Conservation (phyloP, 2,888 invertebrate genomes). For the Amblyjoppa fuscipennis region DNA sequence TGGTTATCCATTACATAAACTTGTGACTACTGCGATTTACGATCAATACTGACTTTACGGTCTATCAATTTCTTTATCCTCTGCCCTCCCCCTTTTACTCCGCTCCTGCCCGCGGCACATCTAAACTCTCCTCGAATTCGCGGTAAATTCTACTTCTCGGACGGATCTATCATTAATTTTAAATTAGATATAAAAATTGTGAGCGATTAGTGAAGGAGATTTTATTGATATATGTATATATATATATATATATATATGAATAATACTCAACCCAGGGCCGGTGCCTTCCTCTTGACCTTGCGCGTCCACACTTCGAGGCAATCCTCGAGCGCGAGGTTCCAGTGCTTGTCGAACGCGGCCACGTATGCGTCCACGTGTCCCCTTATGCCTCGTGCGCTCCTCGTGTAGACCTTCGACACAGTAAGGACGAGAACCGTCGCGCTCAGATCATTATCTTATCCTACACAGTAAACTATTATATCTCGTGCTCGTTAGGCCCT, state of each 20-base stretch:
- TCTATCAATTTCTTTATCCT: constrained; percentile 17
- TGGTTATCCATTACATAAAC: background rate
- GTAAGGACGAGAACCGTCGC: constrained; percentile 32
- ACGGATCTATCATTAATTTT: constrained; percentile 1
- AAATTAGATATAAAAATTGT: constrained; percentile 7
- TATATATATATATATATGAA: constrained; percentile 8
- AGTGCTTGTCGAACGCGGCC: constrained; percentile 96
- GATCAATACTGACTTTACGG: constrained; percentile 4
- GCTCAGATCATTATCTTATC: constrained; percentile 32
- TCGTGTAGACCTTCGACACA: constrained; percentile 89
- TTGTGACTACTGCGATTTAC: constrained; percentile 8
- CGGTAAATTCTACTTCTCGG: background rate
- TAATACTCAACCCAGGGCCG: constrained; percentile 87
- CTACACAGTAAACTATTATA: background rate
- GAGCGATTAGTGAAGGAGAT: constrained; percentile 20
- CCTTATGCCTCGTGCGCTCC: constrained; percentile 90
- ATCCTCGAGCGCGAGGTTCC: constrained; percentile 95
- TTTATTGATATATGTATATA: constrained; percentile 17
- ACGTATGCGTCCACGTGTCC: constrained; percentile 93
- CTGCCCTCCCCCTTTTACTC: too few relatives aligned
- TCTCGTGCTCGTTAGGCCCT: background rate
- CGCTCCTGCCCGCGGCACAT: background rate
- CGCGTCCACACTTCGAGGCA: constrained; percentile 93
- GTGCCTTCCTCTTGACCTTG: constrained; percentile 88
- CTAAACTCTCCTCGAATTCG: constrained; percentile 8